These are phyloP conservation scores for Leptopilina syphax DNA, from an alignment of 2,888 invertebrate species.

Conservation along the genomic window DNA sequence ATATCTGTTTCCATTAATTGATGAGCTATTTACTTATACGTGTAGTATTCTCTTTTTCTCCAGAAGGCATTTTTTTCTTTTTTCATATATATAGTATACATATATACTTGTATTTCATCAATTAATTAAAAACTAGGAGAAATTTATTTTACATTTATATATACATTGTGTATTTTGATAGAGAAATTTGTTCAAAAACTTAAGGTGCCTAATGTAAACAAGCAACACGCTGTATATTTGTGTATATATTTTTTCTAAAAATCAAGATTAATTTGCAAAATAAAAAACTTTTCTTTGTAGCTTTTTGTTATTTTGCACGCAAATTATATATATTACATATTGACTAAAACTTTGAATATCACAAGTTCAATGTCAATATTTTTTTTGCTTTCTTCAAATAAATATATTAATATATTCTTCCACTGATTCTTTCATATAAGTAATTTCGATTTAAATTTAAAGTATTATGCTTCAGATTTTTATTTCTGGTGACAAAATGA, in stretches of 20 bases:
- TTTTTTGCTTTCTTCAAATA: too few relatives aligned
- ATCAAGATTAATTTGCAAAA: background rate
- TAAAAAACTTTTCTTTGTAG: background rate
- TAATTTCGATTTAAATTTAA: too few relatives aligned
- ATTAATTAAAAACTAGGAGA: background rate
- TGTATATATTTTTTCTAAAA: background rate
- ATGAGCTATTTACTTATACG: too few relatives aligned
- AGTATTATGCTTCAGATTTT: too few relatives aligned
- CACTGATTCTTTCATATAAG: too few relatives aligned
- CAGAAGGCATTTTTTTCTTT: background rate
- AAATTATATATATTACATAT: too few relatives aligned
- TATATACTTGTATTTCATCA: background rate
- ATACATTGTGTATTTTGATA: background rate
- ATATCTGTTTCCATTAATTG: too few relatives aligned
- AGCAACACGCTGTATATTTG: background rate
- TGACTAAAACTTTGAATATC: too few relatives aligned
- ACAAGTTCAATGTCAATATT: too few relatives aligned
- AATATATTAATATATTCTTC: too few relatives aligned
- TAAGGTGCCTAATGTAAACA: background rate
- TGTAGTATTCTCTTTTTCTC: too few relatives aligned
- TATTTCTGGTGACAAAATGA: too few relatives aligned
- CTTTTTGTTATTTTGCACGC: background rate
- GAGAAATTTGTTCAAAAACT: background rate
- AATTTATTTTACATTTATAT: background rate
- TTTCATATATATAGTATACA: background rate